Evolutionary conservation across 2,888 invertebrate species (phyloP).

Genomic region (Ochlodes sylvanus): DNA sequence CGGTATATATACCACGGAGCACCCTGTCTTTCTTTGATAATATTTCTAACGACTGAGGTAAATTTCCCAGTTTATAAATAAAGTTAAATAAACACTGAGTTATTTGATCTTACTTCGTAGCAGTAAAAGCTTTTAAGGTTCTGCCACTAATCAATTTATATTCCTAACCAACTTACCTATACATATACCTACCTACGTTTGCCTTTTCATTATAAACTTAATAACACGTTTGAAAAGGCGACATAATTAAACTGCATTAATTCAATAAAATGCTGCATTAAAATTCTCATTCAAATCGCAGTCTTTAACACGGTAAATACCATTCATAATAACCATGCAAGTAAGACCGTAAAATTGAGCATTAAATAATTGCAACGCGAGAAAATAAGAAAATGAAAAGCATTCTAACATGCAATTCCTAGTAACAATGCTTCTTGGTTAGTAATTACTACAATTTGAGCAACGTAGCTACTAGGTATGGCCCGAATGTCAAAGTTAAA

Average conservation of each 20-base stretch:
- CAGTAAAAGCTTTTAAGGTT: too few relatives aligned
- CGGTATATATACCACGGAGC: too few relatives aligned
- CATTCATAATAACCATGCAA: slow-evolving; percentile 22
- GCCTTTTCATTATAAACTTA: too few relatives aligned
- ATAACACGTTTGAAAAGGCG: neutral
- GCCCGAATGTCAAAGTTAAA: slow-evolving; percentile 27
- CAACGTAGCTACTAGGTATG: neutral
- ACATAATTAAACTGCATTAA: neutral
- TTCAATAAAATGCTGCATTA: neutral
- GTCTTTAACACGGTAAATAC: neutral
- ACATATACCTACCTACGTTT: too few relatives aligned
- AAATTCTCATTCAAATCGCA: neutral
- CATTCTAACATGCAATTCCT: slow-evolving; percentile 15
- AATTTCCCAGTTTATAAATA: too few relatives aligned
- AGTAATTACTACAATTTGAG: slow-evolving; percentile 1
- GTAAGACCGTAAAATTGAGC: slow-evolving; percentile 22
- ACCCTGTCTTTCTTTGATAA: too few relatives aligned
- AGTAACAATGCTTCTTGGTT: neutral
- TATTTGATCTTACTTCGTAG: too few relatives aligned
- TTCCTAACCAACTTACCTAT: too few relatives aligned
- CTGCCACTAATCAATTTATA: too few relatives aligned
- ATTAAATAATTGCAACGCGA: slow-evolving; percentile 22
- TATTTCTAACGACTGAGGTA: too few relatives aligned
- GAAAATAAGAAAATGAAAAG: slow-evolving; percentile 30
- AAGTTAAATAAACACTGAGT: too few relatives aligned